Evolutionary conservation across 2,113 vertebrate genomes (phyloP), one percentile per base, ranked within the genome.

Genomic region (Lycocorax pyrrhopterus): DNA sequence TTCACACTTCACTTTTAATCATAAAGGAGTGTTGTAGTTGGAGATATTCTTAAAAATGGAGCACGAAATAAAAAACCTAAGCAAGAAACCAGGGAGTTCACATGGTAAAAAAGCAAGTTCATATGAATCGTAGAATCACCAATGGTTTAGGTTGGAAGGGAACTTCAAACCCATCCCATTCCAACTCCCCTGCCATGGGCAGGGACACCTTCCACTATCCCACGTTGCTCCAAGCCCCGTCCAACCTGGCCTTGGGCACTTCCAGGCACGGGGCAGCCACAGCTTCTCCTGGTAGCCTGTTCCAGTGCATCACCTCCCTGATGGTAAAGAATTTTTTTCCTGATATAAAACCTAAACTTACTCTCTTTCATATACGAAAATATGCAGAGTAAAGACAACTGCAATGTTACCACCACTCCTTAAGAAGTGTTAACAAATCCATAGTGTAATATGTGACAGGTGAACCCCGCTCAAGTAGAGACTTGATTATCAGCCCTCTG

Each of bases 1-100:
- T 75, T 35, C 85, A 46, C 22, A 74, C 60, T 92, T 96, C 37
- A 52, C 55, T 90, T 90, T 77, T 47, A 94, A 43, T 43, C 16
- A 58, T 15, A 39, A 39, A 76, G 39, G 27, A 75, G 25, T 33
- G 39, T 19, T 68, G 19, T 9, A 69, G 35, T 20, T 79, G 26
- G 37, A 83, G 32, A 26, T 37, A 27, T 9, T 35, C 55, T 85
- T 44, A 93, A 72, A 37, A 22, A 35, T 8, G 43, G 49, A 87
- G 29, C 18, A 91, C 7, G 41, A 91, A 87, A 51, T 41, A 77
- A 55, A 72, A 94, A 95, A 35, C 1, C 8, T 12, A 60, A 69
- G 63, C 12, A 66, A 59, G 39, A 17, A 63, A 77, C 2, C 7
- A 41, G 16, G 13, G 21, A 74, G 44, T 46, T 80, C 10, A n/a